phyloP scores from a whole-genome alignment of 1,140 invertebrate genomes.

The Arion vulgaris region DNA sequence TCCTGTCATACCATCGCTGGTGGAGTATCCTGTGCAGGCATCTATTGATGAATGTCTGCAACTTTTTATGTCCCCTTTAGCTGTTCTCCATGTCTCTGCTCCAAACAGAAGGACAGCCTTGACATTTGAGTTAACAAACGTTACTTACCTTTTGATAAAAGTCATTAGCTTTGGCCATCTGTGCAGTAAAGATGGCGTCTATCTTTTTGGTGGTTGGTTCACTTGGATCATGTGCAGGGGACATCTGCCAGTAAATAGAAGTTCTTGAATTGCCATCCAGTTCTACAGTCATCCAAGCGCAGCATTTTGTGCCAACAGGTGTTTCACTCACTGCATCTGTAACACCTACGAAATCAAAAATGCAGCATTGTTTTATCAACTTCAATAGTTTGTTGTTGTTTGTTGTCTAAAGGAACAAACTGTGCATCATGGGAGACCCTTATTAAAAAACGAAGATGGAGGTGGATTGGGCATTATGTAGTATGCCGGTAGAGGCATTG shows the following conservation, averaged over 20 bases:
- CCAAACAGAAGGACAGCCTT: too few species aligned
- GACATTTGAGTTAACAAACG: too few species aligned
- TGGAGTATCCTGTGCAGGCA: too few species aligned
- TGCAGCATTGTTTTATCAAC: too few species aligned
- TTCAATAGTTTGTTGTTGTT: too few species aligned
- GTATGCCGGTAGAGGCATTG: too few species aligned
- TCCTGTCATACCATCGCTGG: too few species aligned
- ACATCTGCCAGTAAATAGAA: conserved; percentile 50
- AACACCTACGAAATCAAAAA: conserved; percentile 49
- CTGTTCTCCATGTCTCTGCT: too few species aligned
- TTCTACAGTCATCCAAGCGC: conserved; percentile 55
- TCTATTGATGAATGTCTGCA: too few species aligned
- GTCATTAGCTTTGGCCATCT: conserved; percentile 55
- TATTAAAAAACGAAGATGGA: too few species aligned
- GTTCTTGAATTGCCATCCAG: conserved; percentile 47
- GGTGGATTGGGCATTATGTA: too few species aligned
- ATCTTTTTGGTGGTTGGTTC: conserved; percentile 41
- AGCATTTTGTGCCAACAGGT: conserved; percentile 62
- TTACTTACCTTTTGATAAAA: conserved; percentile 60
- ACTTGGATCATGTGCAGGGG: conserved; percentile 1
- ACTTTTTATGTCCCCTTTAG: too few species aligned
- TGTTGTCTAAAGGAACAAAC: not conserved
- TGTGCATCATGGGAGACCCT: not conserved
- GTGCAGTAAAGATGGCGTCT: conserved; percentile 49
- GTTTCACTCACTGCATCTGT: conserved; percentile 53